A percentile compares a stretch with the other conserved stretches of the same genome.
These are phyloP conservation scores for Dipodomys spectabilis DNA, from an alignment of 2,113 vertebrate genomes.

Conservation along the genomic window DNA sequence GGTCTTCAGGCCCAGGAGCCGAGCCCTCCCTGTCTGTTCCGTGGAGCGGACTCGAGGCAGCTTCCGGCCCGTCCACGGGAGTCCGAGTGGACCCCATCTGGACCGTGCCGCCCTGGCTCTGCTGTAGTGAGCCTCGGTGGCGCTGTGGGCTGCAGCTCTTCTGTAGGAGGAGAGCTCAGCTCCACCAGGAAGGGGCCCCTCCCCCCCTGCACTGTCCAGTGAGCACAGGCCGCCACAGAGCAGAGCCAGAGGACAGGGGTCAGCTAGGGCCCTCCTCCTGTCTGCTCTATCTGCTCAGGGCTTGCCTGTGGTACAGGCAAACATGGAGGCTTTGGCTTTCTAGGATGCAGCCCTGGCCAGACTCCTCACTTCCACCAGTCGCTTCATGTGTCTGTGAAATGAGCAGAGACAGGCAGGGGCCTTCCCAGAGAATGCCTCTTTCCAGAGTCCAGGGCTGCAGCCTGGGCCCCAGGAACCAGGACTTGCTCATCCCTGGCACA, in stretches of 20 bases:
- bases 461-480: background rate
- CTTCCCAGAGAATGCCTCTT: background rate
- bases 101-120: background rate
- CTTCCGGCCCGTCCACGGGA: background rate
- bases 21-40: background rate
- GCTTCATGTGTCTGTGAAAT: fast-evolving
- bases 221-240: fast-evolving
- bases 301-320: background rate
- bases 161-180: background rate
- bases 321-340: background rate
- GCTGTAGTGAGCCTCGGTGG: background rate
- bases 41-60: background rate
- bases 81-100: background rate
- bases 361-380: too few species aligned
- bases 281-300: too few species aligned
- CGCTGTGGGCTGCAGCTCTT: background rate
- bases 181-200: background rate
- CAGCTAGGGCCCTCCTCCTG: too few species aligned
- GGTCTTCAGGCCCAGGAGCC: background rate
- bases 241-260: too few species aligned
- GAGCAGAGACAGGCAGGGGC: too few species aligned
- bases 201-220: background rate
- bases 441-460: background rate
- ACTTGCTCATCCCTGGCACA: background rate
- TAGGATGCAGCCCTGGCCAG: background rate